Evolutionary conservation across 1,140 invertebrate species (phyloP).

Genomic region (Lepidurus couesii): DNA sequence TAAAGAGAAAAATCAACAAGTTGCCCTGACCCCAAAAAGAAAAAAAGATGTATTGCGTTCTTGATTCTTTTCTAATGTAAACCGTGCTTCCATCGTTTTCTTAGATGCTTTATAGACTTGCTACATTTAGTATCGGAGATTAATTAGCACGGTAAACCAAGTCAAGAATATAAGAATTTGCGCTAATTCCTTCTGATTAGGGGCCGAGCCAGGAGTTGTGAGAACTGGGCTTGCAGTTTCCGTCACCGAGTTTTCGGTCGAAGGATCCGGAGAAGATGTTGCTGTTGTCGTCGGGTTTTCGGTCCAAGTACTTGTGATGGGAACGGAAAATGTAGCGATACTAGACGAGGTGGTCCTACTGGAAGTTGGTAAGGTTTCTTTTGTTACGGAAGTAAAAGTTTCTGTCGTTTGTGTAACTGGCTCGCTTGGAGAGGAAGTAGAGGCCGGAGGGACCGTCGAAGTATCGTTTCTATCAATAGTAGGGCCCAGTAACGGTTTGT

Average conservation of each 20-base stretch:
- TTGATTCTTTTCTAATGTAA: neutral
- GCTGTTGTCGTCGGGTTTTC: neutral
- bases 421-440: neutral
- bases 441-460: neutral
- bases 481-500: constrained; percentile 38
- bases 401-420: neutral
- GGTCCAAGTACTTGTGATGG: neutral
- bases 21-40: neutral
- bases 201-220: neutral
- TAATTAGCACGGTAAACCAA: neutral
- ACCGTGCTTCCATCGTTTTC: too few species aligned
- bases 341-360: neutral
- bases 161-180: neutral
- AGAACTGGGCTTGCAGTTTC: neutral
- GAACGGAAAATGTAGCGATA: neutral
- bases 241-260: neutral
- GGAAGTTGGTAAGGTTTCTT: neutral
- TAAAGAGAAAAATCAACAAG: constrained; percentile 11
- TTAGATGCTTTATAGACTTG: neutral
- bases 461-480: neutral
- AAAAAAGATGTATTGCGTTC: neutral
- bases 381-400: neutral
- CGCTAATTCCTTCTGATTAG: neutral
- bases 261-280: neutral
- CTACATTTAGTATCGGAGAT: neutral